These are phyloP conservation scores for Lymantria dispar DNA, from an alignment of 2,888 invertebrate genomes.

Conservation along the genomic window DNA sequence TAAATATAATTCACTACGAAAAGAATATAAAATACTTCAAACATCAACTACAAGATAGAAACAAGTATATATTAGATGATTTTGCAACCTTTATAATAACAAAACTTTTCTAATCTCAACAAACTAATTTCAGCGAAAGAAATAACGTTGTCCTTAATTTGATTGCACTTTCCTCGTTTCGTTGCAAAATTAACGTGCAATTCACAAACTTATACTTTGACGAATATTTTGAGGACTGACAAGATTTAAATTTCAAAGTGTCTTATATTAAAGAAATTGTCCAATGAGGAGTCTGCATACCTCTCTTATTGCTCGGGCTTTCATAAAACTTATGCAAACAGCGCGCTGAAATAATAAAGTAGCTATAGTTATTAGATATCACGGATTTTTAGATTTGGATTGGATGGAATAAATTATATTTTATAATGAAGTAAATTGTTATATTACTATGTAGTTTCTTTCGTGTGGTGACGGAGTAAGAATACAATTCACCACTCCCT, in stretches of 20 bases:
- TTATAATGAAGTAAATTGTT: background rate
- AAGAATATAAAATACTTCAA: too few species aligned
- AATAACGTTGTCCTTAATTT: slow-evolving; percentile 26
- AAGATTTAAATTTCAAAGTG: slow-evolving; percentile 39
- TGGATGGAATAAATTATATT: background rate
- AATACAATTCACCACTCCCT: too few species aligned
- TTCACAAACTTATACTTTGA: background rate
- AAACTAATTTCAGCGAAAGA: slow-evolving; percentile 21
- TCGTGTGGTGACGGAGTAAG: too few species aligned
- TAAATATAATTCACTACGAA: too few species aligned
- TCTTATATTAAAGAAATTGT: slow-evolving; percentile 36
- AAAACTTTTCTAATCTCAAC: slow-evolving; percentile 14
- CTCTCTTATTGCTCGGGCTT: slow-evolving; percentile 28
- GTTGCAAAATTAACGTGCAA: slow-evolving; percentile 13
- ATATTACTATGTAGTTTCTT: background rate
- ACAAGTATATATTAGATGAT: too few species aligned
- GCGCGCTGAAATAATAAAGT: slow-evolving; percentile 38
- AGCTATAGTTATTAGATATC: slow-evolving; percentile 25
- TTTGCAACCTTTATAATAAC: background rate
- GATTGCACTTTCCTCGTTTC: slow-evolving; percentile 21
- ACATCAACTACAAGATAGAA: too few species aligned
- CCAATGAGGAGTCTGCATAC: slow-evolving; percentile 21
- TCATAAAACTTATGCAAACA: slow-evolving; percentile 50
- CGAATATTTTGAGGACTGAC: slow-evolving; percentile 9
- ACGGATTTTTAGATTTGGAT: slow-evolving; percentile 14